Percentiles rank a stretch among this genome's conserved stretches.
These are phyloP conservation scores for Danaus melanippus DNA, from an alignment of 1,140 invertebrate species.

Conservation along the genomic window DNA sequence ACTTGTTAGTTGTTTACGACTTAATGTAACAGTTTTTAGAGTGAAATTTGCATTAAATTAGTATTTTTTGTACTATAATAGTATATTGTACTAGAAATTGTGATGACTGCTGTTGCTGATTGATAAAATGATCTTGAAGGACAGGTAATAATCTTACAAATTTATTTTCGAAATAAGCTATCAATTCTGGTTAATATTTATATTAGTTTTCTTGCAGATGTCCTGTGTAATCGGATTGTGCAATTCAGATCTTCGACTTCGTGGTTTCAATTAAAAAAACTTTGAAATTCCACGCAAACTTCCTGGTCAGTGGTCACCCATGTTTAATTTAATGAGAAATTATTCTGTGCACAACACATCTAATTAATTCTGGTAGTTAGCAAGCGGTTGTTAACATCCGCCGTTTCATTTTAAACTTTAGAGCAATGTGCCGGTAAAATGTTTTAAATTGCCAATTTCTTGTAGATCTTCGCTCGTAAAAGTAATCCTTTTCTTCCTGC, in stretches of 20 bases:
- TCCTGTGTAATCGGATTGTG: no score
- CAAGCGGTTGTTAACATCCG: conserved; percentile 29
- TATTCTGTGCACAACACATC: conserved; percentile 34
- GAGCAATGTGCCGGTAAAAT: conserved; percentile 47
- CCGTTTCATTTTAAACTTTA: conserved; percentile 41
- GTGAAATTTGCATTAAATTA: conserved; percentile 11
- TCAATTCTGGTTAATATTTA: no score
- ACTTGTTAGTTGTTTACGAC: conserved; percentile 14
- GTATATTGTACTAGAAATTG: no score
- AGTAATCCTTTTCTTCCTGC: conserved; percentile 36
- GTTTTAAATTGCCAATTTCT: conserved; percentile 43
- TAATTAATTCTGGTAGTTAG: conserved; percentile 47
- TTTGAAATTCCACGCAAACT: conserved; percentile 35
- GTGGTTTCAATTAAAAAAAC: conserved; percentile 26
- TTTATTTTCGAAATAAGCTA: no score
- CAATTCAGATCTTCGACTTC: conserved; percentile 1
- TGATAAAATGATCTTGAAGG: no score
- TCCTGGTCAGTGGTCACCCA: conserved; percentile 26
- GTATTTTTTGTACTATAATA: no score
- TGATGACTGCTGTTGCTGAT: no score
- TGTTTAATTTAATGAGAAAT: conserved; percentile 58
- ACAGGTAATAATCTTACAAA: no score
- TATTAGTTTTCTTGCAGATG: no score
- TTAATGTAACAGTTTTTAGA: conserved; percentile 17
- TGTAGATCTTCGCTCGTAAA: conserved; percentile 50